Evolutionary conservation across 2,113 vertebrate species (phyloP).

Genomic region (Pseudorasbora parva): DNA sequence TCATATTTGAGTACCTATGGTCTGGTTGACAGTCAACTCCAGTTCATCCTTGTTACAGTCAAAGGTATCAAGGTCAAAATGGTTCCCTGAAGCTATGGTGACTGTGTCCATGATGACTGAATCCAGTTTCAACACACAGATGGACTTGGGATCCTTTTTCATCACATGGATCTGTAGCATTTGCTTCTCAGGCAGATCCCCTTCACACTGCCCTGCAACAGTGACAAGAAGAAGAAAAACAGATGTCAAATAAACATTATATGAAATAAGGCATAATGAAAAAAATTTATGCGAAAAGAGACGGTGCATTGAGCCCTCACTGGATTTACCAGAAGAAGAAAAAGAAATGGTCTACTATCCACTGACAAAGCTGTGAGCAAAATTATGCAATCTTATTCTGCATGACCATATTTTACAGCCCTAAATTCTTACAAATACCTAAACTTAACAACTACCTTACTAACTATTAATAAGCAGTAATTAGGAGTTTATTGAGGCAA

Average conservation of each 20-base stretch:
- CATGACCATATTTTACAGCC: too few relatives aligned
- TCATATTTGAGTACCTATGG: constrained; percentile 75
- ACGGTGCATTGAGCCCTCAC: not conserved
- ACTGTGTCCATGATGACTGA: constrained; percentile 65
- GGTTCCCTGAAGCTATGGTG: constrained; percentile 69
- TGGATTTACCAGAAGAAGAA: not conserved
- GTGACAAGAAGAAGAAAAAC: not conserved
- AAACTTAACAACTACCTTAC: too few relatives aligned
- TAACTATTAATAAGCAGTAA: too few relatives aligned
- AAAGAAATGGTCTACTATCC: not conserved
- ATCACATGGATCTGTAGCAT: constrained; percentile 74
- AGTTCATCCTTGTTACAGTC: constrained; percentile 77
- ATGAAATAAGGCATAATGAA: not conserved
- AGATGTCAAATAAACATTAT: not conserved
- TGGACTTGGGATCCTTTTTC: constrained; percentile 51
- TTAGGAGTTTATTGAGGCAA: too few relatives aligned
- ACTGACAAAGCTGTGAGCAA: not conserved
- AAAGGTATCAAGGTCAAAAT: constrained; percentile 77
- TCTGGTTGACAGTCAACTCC: constrained; percentile 72
- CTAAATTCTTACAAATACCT: too few relatives aligned
- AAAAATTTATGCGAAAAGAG: too few relatives aligned
- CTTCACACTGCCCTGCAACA: constrained; percentile 59
- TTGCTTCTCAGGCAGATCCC: constrained; percentile 73
- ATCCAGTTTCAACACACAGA: constrained; percentile 80
- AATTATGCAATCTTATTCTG: too few relatives aligned